A percentile compares a stretch with the other conserved stretches of the same genome.
These are phyloP conservation scores for Chrysolina americana DNA, from an alignment of 2,888 invertebrate genomes.

Conservation along the genomic window DNA sequence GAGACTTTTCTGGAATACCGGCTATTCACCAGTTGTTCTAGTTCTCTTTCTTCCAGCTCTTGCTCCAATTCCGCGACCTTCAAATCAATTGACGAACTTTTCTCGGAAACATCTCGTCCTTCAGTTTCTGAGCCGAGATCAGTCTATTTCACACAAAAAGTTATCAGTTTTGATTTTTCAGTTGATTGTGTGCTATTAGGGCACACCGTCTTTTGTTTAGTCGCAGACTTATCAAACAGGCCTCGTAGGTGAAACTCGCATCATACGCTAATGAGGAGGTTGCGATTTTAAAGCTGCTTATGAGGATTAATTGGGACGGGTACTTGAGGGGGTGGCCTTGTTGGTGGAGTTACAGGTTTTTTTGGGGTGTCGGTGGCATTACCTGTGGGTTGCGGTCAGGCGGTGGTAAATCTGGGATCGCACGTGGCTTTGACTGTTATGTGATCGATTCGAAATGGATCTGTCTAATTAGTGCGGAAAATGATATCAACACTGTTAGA, in stretches of 20 bases:
- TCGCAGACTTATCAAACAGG: not conserved
- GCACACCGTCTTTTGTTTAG: too few species aligned
- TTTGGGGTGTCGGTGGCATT: not conserved
- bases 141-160: too few species aligned
- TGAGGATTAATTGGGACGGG: slow-evolving; percentile 43
- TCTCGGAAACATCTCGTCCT: too few species aligned
- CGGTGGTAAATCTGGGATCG: not conserved
- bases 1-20: too few species aligned
- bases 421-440: slow-evolving; percentile 7
- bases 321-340: slow-evolving; percentile 37
- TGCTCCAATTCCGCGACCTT: too few species aligned
- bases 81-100: too few species aligned
- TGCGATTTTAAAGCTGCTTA: slow-evolving; percentile 51
- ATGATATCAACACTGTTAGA: not conserved
- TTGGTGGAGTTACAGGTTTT: not conserved
- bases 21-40: too few species aligned
- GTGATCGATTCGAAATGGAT: not conserved
- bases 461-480: slow-evolving; percentile 2
- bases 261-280: slow-evolving; percentile 56
- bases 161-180: too few species aligned
- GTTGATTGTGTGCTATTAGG: too few species aligned
- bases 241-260: slow-evolving; percentile 37
- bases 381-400: slow-evolving; percentile 20
- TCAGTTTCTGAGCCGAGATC: too few species aligned
- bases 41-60: too few species aligned